phyloP scores from a whole-genome alignment of 2,797 vertebrate genomes.

The Sebastes nivosus region DNA sequence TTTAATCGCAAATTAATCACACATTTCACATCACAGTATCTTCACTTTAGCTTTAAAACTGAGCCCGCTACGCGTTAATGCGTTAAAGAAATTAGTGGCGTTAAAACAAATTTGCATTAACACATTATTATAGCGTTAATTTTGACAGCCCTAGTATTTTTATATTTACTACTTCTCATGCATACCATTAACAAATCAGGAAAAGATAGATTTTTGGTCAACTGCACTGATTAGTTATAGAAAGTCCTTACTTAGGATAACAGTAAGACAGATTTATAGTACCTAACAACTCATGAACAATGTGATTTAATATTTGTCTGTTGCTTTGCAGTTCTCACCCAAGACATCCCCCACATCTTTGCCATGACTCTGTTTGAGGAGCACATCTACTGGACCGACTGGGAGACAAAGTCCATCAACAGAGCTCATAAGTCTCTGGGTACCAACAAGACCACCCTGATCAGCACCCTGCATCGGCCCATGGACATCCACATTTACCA shows the following conservation, averaged over 20 bases:
- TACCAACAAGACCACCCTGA: constrained; percentile 91
- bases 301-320: neutral
- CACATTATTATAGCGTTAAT: too few species aligned
- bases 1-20: too few species aligned
- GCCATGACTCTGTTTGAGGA: constrained; percentile 98
- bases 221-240: neutral
- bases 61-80: too few species aligned
- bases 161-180: neutral
- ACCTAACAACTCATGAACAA: neutral
- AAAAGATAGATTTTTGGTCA: neutral
- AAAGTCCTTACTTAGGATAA: neutral
- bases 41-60: too few species aligned
- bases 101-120: too few species aligned
- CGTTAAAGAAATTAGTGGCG: too few species aligned
- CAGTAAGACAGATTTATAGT: neutral
- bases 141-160: neutral
- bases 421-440: constrained; percentile 90
- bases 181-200: neutral
- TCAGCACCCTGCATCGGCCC: constrained; percentile 95
- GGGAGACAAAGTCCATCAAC: constrained; percentile 99
- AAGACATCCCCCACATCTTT: constrained; percentile 98
- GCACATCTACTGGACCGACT: constrained; percentile 98
- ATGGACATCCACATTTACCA: constrained; percentile 95
- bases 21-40: too few species aligned
- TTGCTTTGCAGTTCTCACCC: constrained; percentile 55